A percentile compares a stretch with the other conserved stretches of the same genome.
phyloP scores from a whole-genome alignment of 2,888 invertebrate genomes.

The Ommatoiulus sabulosus region DNA sequence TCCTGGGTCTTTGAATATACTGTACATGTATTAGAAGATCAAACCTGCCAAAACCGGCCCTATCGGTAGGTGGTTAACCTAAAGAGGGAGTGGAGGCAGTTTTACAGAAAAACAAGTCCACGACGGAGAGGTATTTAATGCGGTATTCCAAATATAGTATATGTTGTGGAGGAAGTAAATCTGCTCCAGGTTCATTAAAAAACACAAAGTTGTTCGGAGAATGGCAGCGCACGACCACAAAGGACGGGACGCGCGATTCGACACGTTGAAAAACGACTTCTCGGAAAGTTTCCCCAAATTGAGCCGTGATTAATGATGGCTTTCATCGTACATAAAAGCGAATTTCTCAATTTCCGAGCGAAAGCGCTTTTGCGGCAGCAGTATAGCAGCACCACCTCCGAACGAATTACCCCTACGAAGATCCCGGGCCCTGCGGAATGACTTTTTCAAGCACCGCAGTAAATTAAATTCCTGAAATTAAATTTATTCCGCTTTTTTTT shows the following conservation, averaged over 20 bases:
- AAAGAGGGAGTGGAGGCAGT: too few relatives aligned
- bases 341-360: not conserved
- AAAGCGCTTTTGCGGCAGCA: not conserved
- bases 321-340: conserved; percentile 17
- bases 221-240: not conserved
- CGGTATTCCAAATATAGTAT: too few relatives aligned
- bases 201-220: not conserved
- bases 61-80: too few relatives aligned
- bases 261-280: conserved; percentile 9
- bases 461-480: conserved; percentile 52
- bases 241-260: not conserved
- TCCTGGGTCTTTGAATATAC: too few relatives aligned
- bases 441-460: conserved; percentile 43
- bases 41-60: too few relatives aligned
- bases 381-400: not conserved
- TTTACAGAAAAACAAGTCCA: too few relatives aligned
- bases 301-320: conserved; percentile 29
- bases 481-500: conserved; percentile 50
- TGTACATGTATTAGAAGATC: too few relatives aligned
- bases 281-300: not conserved
- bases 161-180: not conserved
- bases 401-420: conserved; percentile 31
- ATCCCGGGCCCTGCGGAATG: conserved; percentile 18
- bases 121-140: too few relatives aligned
- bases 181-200: conserved; percentile 19